phyloP scores from a whole-genome alignment of 1,140 invertebrate species.

The Polypedilum pembai region DNA sequence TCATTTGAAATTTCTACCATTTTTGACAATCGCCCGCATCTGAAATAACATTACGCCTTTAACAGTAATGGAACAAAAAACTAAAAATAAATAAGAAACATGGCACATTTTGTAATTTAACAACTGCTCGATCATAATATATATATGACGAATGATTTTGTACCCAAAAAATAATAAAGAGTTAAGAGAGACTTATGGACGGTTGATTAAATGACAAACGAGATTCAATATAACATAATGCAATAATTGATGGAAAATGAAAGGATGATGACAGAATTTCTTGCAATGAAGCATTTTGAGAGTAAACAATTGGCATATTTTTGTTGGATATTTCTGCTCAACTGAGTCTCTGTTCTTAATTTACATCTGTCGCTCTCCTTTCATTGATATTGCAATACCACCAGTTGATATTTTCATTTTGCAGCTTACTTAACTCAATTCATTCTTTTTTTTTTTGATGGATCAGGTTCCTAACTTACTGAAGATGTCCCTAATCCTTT shows the following conservation, averaged over 20 bases:
- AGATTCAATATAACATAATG: too few relatives aligned
- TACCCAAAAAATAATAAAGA: too few relatives aligned
- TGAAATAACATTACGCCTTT: too few relatives aligned
- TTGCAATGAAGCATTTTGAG: neutral
- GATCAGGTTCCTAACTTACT: slow-evolving; percentile 3
- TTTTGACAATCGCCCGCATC: too few relatives aligned
- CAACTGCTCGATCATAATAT: too few relatives aligned
- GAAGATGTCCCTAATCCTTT: slow-evolving; percentile 26
- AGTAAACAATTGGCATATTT: neutral
- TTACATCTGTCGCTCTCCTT: slow-evolving; percentile 3
- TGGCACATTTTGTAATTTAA: too few relatives aligned
- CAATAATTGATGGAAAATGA: neutral
- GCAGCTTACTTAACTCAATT: slow-evolving; percentile 22
- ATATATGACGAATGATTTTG: too few relatives aligned
- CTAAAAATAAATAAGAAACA: too few relatives aligned
- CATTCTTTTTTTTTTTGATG: neutral
- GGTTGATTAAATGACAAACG: too few relatives aligned
- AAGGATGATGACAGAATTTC: slow-evolving; percentile 1
- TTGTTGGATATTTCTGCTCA: slow-evolving; percentile 15
- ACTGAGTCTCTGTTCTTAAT: slow-evolving; percentile 16
- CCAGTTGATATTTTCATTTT: neutral
- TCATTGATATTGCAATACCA: neutral
- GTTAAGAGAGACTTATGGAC: too few relatives aligned
- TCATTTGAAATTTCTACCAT: too few relatives aligned
- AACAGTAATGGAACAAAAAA: too few relatives aligned